A percentile compares a stretch with the other conserved stretches of the same genome.
These are phyloP conservation scores for Thamnophis sirtalis DNA, from an alignment of 2,113 vertebrate species.

Conservation along the genomic window DNA sequence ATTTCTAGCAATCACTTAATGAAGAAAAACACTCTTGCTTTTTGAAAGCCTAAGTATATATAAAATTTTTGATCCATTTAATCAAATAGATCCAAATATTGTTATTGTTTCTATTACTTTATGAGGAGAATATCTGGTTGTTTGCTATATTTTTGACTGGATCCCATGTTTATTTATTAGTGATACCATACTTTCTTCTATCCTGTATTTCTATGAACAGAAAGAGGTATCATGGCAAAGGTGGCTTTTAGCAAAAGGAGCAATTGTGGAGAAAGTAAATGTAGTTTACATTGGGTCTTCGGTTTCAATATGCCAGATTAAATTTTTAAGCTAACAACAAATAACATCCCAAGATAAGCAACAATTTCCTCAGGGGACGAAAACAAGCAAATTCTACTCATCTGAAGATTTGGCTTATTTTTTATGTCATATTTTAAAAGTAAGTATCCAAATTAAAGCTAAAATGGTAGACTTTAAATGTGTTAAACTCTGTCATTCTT, in stretches of 20 bases:
- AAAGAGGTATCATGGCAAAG: background rate
- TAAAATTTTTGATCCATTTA: constrained; percentile 42
- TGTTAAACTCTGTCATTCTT: background rate
- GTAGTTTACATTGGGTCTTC: background rate
- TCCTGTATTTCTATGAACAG: background rate
- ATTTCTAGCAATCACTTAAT: constrained; percentile 64
- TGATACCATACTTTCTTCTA: background rate
- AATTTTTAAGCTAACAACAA: background rate
- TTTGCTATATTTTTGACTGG: background rate
- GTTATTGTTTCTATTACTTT: constrained; percentile 18
- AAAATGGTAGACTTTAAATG: background rate
- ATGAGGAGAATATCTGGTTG: background rate
- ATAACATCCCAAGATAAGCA: background rate
- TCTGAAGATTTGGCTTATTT: background rate
- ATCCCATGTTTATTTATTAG: background rate
- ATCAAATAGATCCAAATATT: constrained; percentile 21
- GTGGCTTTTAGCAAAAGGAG: background rate
- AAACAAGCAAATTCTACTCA: background rate
- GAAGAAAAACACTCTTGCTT: constrained; percentile 26
- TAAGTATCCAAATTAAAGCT: background rate
- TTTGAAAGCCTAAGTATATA: constrained; percentile 45
- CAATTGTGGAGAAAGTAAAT: background rate
- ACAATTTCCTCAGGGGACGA: background rate
- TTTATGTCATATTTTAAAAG: background rate
- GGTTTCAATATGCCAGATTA: background rate